These are phyloP conservation scores for Drosophila rellima DNA, from an alignment of 2,888 invertebrate species.

Conservation along the genomic window DNA sequence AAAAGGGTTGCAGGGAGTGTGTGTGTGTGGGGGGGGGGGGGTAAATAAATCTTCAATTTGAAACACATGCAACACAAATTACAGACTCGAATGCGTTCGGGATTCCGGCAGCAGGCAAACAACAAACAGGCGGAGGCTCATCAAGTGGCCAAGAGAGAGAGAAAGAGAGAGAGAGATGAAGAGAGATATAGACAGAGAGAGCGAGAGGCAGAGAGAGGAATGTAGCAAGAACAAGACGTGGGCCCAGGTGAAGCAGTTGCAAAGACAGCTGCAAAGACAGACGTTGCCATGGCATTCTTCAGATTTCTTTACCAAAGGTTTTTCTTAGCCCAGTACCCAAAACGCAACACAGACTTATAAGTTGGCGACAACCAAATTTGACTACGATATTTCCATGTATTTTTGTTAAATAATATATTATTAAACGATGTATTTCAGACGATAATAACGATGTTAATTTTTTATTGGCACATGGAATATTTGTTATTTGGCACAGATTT, in stretches of 20 bases:
- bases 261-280: conserved; percentile 32
- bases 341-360: background rate
- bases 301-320: conserved; percentile 79
- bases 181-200: background rate
- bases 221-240: conserved; percentile 21
- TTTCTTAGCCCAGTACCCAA: conserved; percentile 15
- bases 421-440: no score
- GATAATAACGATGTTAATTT: no score
- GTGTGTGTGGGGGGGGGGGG: conserved; percentile 27
- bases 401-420: no score
- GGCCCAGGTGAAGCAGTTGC: conserved; percentile 22
- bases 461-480: no score
- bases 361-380: no score
- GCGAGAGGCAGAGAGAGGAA: background rate
- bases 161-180: background rate
- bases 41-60: conserved; percentile 81
- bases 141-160: conserved; percentile 56
- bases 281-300: conserved; percentile 71
- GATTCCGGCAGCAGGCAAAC: conserved; percentile 58
- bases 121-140: conserved; percentile 61
- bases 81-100: conserved; percentile 69
- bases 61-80: conserved; percentile 82
- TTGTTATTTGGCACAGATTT: no score
- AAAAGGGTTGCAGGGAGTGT: conserved; percentile 3
- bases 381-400: no score